These are phyloP conservation scores for Odontocerum albicorne DNA, from an alignment of 2,888 invertebrate species.

Conservation along the genomic window DNA sequence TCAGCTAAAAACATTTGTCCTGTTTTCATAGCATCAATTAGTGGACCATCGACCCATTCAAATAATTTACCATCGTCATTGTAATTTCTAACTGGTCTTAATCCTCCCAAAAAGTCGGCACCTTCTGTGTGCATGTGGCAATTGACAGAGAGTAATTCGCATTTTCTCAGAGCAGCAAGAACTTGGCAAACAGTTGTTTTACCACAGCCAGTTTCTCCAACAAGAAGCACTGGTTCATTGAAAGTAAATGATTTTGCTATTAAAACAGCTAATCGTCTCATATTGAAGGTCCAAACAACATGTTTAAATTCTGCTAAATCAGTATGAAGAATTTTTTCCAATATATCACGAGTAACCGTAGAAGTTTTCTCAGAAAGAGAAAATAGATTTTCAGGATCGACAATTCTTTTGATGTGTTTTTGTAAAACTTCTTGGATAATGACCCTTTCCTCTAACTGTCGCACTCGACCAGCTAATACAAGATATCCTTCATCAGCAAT, in stretches of 20 bases:
- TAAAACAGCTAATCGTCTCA: constrained; percentile 78
- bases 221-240: constrained; percentile 90
- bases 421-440: constrained; percentile 80
- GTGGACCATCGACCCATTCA: constrained; percentile 97
- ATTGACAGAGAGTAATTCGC: constrained; percentile 79
- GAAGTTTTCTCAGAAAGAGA: constrained; percentile 70
- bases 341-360: constrained; percentile 70
- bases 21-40: constrained; percentile 85
- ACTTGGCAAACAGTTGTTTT: constrained; percentile 96
- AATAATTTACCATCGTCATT: constrained; percentile 69
- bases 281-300: constrained; percentile 93
- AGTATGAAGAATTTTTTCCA: constrained; percentile 65
- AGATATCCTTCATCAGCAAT: constrained; percentile 96
- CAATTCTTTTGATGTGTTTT: constrained; percentile 76
- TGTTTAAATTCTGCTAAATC: constrained; percentile 65
- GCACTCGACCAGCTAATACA: constrained; percentile 89
- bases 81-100: constrained; percentile 82
- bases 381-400: constrained; percentile 72
- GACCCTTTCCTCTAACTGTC: constrained; percentile 77
- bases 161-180: constrained; percentile 68
- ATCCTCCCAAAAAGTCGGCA: constrained; percentile 94
- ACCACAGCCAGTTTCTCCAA: constrained; percentile 98
- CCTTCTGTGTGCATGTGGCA: constrained; percentile 99
- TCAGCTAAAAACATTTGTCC: constrained; percentile 93
- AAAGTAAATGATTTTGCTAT: constrained; percentile 85